phyloP scores from a whole-genome alignment of 2,888 invertebrate species.

The Acrocyrtus sp. region DNA sequence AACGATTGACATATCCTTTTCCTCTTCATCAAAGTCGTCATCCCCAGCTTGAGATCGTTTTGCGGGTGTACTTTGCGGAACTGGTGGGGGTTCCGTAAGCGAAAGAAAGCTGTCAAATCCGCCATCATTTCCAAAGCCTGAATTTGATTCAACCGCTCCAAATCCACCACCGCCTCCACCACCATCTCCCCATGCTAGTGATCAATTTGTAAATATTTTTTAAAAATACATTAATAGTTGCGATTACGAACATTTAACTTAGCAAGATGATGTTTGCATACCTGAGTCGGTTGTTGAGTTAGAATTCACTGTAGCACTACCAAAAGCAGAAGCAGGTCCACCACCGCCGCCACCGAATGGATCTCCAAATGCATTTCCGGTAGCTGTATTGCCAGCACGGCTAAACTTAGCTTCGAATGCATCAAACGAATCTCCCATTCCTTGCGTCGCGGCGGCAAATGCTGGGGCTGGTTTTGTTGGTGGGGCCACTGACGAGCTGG shows the following conservation, averaged over 20 bases:
- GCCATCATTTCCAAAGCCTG: constrained; percentile 80
- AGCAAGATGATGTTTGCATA: neutral
- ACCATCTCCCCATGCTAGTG: constrained; percentile 70
- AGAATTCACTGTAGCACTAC: no score
- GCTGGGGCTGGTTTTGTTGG: constrained; percentile 18
- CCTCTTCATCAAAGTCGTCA: constrained; percentile 61
- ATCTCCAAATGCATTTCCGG: constrained; percentile 65
- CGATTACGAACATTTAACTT: no score
- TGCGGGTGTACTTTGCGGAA: constrained; percentile 76
- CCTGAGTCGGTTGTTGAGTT: constrained; percentile 37
- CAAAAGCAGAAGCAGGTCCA: no score
- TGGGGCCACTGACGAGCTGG: constrained; percentile 27
- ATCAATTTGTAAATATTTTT: neutral
- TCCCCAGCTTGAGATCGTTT: constrained; percentile 65
- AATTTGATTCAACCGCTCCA: constrained; percentile 65
- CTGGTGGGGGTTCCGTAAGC: constrained; percentile 78
- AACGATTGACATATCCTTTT: constrained; percentile 64
- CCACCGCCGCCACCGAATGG: constrained; percentile 64
- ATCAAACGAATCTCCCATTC: constrained; percentile 76
- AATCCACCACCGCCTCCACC: constrained; percentile 75
- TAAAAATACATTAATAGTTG: no score
- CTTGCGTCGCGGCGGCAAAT: constrained; percentile 60
- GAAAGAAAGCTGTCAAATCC: constrained; percentile 71
- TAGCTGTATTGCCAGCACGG: neutral
- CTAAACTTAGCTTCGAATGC: constrained; percentile 87